A percentile compares a stretch with the other conserved stretches of the same genome.
Evolutionary conservation across 2,888 invertebrate genomes (phyloP).

Genomic region (Dynastes maya): DNA sequence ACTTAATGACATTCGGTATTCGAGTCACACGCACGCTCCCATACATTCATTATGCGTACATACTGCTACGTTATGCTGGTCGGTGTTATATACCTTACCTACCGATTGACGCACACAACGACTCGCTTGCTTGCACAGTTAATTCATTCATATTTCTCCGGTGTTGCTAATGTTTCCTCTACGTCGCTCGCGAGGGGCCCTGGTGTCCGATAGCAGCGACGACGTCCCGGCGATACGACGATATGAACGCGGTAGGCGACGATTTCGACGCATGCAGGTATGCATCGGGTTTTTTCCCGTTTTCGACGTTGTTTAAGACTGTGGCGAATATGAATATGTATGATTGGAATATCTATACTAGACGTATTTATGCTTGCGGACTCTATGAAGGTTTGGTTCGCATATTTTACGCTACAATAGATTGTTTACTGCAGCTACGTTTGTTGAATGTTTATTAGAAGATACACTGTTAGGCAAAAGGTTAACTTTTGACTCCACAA

Average conservation of each 20-base stretch:
- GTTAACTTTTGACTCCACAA: too few species aligned
- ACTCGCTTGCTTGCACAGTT: slow-evolving; percentile 53
- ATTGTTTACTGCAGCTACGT: too few species aligned
- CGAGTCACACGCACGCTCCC: slow-evolving; percentile 34
- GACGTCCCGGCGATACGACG: neutral
- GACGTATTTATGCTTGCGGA: too few species aligned
- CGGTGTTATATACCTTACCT: neutral
- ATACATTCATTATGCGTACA: slow-evolving; percentile 43
- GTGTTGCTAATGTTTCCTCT: slow-evolving; percentile 25
- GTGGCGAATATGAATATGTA: neutral
- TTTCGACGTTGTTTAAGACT: neutral
- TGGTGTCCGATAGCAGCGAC: neutral
- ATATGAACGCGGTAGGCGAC: neutral
- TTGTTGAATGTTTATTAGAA: too few species aligned
- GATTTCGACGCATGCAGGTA: neutral
- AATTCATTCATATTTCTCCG: slow-evolving; percentile 59
- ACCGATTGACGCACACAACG: neutral
- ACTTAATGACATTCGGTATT: slow-evolving; percentile 48
- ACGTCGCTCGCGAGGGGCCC: neutral
- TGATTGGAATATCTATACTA: neutral
- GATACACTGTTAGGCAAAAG: too few species aligned
- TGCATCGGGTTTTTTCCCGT: neutral
- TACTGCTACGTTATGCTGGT: slow-evolving; percentile 46
- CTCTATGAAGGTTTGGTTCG: too few species aligned
- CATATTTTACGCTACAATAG: too few species aligned